Conservation (phyloP, 2,888 invertebrate genomes). For the Leptinotarsa rubiginosa region DNA sequence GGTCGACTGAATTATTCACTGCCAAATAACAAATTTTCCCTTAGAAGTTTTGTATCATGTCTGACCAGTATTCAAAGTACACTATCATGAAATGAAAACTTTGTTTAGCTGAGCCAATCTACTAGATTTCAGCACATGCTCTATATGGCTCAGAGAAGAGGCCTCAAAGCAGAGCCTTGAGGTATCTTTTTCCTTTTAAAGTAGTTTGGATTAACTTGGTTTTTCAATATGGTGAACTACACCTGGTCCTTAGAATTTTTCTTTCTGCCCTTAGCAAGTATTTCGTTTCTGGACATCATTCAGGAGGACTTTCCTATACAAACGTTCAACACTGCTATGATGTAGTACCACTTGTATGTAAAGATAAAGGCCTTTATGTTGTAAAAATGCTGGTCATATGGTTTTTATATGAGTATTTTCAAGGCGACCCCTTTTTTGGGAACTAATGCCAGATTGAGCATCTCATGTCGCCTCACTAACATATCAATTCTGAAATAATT, state of each 20-base stretch:
- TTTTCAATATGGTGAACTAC: too few relatives aligned
- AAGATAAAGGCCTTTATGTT: conserved; percentile 43
- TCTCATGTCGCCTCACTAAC: conserved; percentile 31
- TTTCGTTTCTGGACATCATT: conserved; percentile 16
- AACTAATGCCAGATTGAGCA: conserved; percentile 14
- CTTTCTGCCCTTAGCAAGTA: neutral
- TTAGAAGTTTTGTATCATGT: too few relatives aligned
- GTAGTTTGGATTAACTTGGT: too few relatives aligned
- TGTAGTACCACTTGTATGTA: conserved; percentile 41
- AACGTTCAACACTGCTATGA: conserved; percentile 24
- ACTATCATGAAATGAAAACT: too few relatives aligned
- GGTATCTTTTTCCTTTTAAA: too few relatives aligned
- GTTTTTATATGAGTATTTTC: conserved; percentile 41
- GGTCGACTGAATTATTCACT: neutral
- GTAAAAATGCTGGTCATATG: conserved; percentile 38
- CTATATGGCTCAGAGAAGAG: too few relatives aligned
- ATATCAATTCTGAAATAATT: conserved; percentile 39
- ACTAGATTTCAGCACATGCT: too few relatives aligned
- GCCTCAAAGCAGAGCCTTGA: too few relatives aligned
- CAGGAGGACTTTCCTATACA: conserved; percentile 21
- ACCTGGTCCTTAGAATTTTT: neutral
- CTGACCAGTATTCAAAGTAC: too few relatives aligned
- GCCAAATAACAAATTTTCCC: too few relatives aligned
- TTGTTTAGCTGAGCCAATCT: too few relatives aligned
- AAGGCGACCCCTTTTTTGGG: conserved; percentile 26